Conservation (phyloP, 2,113 vertebrate species). For the Puffinus mauretanicus region DNA sequence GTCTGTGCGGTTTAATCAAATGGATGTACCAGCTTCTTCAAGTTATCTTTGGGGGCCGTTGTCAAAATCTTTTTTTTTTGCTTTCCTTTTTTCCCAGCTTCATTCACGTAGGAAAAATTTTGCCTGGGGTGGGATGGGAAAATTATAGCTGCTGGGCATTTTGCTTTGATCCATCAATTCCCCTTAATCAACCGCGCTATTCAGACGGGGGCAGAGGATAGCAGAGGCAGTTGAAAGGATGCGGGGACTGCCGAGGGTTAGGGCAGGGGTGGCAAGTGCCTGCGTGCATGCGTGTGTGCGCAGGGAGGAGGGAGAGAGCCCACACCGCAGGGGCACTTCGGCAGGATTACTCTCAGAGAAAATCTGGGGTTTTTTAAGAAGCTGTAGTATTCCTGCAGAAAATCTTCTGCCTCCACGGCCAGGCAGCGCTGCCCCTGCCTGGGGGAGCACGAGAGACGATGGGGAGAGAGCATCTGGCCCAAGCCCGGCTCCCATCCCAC, state of each 20-base stretch:
- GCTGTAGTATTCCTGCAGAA: neutral
- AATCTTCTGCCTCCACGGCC: neutral
- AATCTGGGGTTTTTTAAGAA: neutral
- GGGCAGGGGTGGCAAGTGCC: neutral
- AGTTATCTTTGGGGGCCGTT: neutral
- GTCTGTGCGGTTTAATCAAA: constrained; percentile 35
- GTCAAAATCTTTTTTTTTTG: neutral
- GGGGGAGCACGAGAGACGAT: accelerated
- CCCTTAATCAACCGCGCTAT: constrained; percentile 15
- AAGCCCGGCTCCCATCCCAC: neutral
- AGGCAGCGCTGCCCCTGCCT: neutral
- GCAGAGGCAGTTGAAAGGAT: constrained; percentile 7
- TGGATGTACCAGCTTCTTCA: neutral
- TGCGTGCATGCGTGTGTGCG: neutral
- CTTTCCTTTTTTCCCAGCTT: neutral
- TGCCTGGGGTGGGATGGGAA: constrained; percentile 51
- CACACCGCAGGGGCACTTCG: neutral
- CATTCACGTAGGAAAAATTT: neutral
- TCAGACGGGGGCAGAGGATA: constrained; percentile 37
- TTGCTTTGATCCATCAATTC: constrained; percentile 59
- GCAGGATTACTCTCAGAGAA: neutral
- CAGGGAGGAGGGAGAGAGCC: neutral
- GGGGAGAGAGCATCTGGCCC: neutral
- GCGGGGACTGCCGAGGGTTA: neutral
- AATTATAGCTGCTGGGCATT: constrained; percentile 54